Evolutionary conservation across 1,140 invertebrate species (phyloP).

Genomic region (Marisa cornuarietis): DNA sequence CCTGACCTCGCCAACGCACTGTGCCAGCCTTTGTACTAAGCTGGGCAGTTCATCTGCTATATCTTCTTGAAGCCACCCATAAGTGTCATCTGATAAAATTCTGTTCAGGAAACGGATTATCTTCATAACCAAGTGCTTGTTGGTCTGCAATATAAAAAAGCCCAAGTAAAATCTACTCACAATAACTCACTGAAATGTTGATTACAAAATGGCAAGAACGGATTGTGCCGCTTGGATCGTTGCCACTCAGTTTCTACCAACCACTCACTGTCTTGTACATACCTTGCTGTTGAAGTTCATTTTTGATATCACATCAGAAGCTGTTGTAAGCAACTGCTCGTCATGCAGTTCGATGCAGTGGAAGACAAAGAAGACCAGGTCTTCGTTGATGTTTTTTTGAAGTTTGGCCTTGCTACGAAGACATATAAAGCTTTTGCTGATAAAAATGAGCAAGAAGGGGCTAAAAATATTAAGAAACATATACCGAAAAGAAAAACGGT

Average conservation of each 20-base stretch:
- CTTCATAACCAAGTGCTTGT: slow-evolving; percentile 14
- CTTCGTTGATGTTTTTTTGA: background rate
- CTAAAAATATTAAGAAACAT: too few species aligned
- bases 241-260: too few species aligned
- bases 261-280: too few species aligned
- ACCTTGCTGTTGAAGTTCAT: background rate
- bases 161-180: too few species aligned
- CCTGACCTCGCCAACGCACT: background rate
- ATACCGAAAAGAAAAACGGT: too few species aligned
- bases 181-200: too few species aligned
- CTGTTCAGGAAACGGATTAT: background rate
- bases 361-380: background rate
- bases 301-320: background rate
- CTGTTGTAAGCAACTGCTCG: background rate
- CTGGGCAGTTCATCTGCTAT: background rate
- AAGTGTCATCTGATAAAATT: background rate
- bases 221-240: too few species aligned
- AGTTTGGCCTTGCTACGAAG: too few species aligned
- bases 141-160: slow-evolving; percentile 7
- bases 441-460: too few species aligned
- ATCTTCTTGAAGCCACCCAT: background rate
- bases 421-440: too few species aligned
- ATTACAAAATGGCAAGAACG: too few species aligned
- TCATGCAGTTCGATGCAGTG: slow-evolving; percentile 3
- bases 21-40: background rate